A percentile compares a stretch with the other conserved stretches of the same genome.
Conservation (phyloP, 2,113 vertebrate species). For the Lagopus muta region DNA sequence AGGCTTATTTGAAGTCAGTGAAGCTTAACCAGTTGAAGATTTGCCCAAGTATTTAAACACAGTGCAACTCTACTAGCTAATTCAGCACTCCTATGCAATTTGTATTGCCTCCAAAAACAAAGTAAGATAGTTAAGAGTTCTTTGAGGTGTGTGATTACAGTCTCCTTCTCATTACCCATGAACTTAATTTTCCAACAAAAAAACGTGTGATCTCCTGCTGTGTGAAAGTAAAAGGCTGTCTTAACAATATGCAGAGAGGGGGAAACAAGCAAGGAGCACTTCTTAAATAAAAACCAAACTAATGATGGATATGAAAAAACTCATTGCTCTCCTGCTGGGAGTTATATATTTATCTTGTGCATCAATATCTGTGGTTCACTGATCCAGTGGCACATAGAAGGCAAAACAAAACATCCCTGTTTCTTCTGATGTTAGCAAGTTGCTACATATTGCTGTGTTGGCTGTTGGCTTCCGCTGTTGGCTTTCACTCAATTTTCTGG, state of each 20-base stretch:
- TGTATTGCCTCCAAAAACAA: slow-evolving; percentile 2
- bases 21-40: neutral
- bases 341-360: neutral
- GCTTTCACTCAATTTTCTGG: neutral
- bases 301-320: neutral
- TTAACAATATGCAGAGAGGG: neutral
- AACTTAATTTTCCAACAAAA: slow-evolving; percentile 17
- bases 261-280: neutral
- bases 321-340: neutral
- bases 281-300: neutral
- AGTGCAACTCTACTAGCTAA: slow-evolving; percentile 15
- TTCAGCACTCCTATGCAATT: slow-evolving; percentile 30
- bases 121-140: neutral
- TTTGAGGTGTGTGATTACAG: slow-evolving; percentile 56
- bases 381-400: neutral
- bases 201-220: neutral
- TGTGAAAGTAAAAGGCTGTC: slow-evolving; percentile 2
- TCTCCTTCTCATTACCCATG: slow-evolving; percentile 22
- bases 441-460: neutral
- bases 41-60: slow-evolving; percentile 24
- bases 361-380: neutral
- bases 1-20: neutral
- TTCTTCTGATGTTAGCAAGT: neutral
- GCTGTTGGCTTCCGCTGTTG: neutral
- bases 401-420: neutral